Evolutionary conservation across 2,888 invertebrate genomes (phyloP).

Genomic region (Volucella zonaria): DNA sequence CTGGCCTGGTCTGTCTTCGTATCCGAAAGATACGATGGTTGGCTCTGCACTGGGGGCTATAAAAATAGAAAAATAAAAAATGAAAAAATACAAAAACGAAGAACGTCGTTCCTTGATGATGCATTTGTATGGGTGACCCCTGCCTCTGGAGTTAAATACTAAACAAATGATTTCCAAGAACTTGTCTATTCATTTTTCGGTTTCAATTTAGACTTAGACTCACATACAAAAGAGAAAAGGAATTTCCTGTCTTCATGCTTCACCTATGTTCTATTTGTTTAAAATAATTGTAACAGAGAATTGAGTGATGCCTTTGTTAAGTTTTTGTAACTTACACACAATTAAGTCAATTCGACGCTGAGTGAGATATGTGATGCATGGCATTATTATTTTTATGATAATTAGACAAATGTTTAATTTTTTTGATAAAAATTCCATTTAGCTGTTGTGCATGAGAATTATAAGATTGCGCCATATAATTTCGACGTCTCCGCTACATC

Average conservation of each 20-base stretch:
- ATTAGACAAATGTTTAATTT: too few relatives aligned
- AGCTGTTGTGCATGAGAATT: too few relatives aligned
- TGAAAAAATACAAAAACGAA: slow-evolving; percentile 8
- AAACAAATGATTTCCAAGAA: slow-evolving; percentile 33
- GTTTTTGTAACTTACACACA: too few relatives aligned
- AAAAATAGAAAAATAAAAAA: too few relatives aligned
- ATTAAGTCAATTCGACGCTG: too few relatives aligned
- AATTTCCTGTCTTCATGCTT: slow-evolving; percentile 1
- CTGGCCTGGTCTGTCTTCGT: background rate
- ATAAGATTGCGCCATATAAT: too few relatives aligned
- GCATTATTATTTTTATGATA: too few relatives aligned
- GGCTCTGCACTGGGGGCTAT: background rate
- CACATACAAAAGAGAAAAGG: slow-evolving; percentile 2
- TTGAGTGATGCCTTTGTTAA: background rate
- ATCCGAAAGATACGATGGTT: slow-evolving; percentile 14
- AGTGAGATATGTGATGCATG: too few relatives aligned
- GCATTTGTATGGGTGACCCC: slow-evolving; percentile 42
- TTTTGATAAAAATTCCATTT: too few relatives aligned
- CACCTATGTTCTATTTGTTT: background rate
- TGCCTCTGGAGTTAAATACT: slow-evolving; percentile 38
- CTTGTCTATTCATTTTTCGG: background rate
- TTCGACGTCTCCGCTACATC: too few relatives aligned
- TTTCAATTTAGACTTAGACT: slow-evolving; percentile 5
- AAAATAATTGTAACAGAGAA: background rate
- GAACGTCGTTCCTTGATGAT: background rate